These are phyloP conservation scores for Garra rufa DNA, from an alignment of 2,113 vertebrate genomes.

Conservation along the genomic window DNA sequence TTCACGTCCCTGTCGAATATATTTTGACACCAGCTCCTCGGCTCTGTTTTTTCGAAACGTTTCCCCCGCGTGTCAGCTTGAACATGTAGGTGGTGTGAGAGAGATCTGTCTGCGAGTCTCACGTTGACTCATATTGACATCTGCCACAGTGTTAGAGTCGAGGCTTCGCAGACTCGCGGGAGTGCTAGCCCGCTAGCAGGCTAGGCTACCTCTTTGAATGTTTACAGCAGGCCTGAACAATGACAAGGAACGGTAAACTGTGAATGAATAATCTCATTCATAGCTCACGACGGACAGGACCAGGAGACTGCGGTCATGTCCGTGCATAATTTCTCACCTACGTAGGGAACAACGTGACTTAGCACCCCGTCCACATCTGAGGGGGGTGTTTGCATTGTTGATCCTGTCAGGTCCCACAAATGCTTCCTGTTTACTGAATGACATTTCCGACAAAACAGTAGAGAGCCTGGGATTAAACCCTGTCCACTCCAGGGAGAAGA, in stretches of 20 bases:
- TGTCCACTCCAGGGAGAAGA: constrained; percentile 15
- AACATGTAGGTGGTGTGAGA: constrained; percentile 61
- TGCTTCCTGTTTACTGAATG: constrained; percentile 50
- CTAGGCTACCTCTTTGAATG: constrained; percentile 36
- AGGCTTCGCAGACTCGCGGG: constrained; percentile 44
- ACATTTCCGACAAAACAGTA: constrained; percentile 51
- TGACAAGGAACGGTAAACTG: constrained; percentile 12
- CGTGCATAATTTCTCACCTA: constrained; percentile 23
- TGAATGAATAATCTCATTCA: constrained; percentile 45
- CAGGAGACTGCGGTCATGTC: not conserved
- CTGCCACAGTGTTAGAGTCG: constrained; percentile 61
- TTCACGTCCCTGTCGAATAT: not conserved
- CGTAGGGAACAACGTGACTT: constrained; percentile 5
- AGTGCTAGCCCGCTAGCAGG: constrained; percentile 35
- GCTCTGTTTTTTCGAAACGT: constrained; percentile 15
- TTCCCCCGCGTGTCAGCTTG: constrained; percentile 55
- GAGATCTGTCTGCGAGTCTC: constrained; percentile 65
- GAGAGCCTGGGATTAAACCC: constrained; percentile 49
- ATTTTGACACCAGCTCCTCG: constrained; percentile 5
- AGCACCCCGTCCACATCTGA: not conserved
- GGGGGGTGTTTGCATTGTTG: constrained; percentile 23
- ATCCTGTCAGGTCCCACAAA: constrained; percentile 38
- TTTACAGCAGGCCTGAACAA: constrained; percentile 34
- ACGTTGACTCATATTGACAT: constrained; percentile 72
- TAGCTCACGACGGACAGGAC: not conserved